These are phyloP conservation scores for Hippocampus comes DNA, from an alignment of 2,113 vertebrate genomes.

Conservation along the genomic window DNA sequence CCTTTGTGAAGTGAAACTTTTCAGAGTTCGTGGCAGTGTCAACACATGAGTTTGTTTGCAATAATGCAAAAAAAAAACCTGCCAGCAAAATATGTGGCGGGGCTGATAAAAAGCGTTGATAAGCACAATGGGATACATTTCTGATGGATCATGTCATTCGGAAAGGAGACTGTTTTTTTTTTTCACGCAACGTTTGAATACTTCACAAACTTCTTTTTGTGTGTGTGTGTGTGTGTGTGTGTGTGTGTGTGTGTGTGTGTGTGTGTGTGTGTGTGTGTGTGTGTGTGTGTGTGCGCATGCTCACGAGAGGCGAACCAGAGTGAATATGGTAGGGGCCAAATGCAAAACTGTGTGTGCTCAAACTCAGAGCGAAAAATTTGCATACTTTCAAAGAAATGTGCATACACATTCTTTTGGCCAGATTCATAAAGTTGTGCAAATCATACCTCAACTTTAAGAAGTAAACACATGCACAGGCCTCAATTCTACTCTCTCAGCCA, in stretches of 20 bases:
- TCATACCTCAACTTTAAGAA: background rate
- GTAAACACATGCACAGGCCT: background rate
- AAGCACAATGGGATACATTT: background rate
- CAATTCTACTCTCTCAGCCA: background rate
- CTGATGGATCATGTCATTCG: background rate
- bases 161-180: background rate
- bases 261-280: too few species aligned
- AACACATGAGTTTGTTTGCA: background rate
- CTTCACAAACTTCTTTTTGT: background rate
- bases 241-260: too few species aligned
- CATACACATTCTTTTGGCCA: background rate
- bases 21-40: background rate
- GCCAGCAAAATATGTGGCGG: background rate
- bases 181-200: background rate
- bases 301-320: background rate
- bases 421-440: background rate
- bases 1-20: background rate
- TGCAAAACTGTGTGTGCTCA: background rate
- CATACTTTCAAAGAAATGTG: conserved; percentile 1
- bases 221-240: too few species aligned
- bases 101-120: background rate
- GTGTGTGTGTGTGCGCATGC: too few species aligned
- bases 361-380: background rate
- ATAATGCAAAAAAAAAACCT: background rate
- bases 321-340: background rate